A percentile compares a stretch with the other conserved stretches of the same genome.
Evolutionary conservation across 1,140 invertebrate genomes (phyloP).

Genomic region (Meloidogyne chitwoodi): DNA sequence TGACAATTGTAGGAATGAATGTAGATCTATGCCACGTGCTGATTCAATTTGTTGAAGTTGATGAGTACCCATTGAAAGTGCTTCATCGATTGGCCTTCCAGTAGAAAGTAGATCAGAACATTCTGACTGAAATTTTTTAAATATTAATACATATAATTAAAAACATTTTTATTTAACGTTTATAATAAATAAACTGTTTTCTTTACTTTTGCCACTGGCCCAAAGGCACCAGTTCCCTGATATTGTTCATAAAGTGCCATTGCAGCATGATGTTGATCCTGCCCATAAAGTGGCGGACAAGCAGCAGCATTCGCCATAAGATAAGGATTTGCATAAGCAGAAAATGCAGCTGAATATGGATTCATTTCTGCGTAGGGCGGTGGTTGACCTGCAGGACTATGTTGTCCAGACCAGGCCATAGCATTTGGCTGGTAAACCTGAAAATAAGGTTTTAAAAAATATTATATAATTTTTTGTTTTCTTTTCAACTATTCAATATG

Average conservation of each 20-base stretch:
- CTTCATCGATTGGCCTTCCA: neutral
- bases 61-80: neutral
- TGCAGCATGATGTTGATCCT: neutral
- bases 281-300: neutral
- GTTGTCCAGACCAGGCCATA: neutral
- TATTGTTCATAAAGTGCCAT: neutral
- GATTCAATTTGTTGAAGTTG: neutral
- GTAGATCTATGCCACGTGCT: neutral
- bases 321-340: neutral
- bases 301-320: neutral
- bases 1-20: neutral
- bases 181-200: neutral
- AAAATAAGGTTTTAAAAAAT: neutral
- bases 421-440: neutral
- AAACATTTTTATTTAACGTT: neutral
- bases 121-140: neutral
- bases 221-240: neutral
- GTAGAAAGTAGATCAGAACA: neutral
- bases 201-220: neutral
- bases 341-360: neutral
- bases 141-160: too few relatives aligned
- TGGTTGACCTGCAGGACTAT: neutral
- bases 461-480: neutral
- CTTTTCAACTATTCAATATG: neutral
- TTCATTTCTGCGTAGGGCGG: neutral